phyloP scores from a whole-genome alignment of 2,888 invertebrate genomes.

The Yponomeuta evonymella region DNA sequence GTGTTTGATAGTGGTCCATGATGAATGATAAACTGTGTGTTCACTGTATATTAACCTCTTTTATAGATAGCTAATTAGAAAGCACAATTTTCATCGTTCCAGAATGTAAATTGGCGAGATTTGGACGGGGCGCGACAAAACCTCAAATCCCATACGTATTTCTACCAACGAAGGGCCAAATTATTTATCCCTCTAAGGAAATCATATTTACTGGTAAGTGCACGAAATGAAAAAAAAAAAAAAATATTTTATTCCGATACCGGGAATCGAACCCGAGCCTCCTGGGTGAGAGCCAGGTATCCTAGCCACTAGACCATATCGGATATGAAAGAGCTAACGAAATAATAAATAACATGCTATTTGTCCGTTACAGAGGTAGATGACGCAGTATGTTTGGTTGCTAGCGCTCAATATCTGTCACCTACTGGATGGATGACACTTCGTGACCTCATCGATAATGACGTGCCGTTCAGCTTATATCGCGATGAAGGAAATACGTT shows the following conservation, averaged over 20 bases:
- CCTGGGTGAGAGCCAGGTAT: slow-evolving; percentile 78
- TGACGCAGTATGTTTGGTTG: slow-evolving; percentile 89
- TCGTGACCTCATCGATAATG: slow-evolving; percentile 83
- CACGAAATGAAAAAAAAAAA: slow-evolving; percentile 1
- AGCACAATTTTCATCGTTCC: slow-evolving; percentile 38
- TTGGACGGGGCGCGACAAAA: slow-evolving; percentile 79
- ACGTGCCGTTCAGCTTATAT: slow-evolving; percentile 86
- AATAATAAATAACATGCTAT: neutral
- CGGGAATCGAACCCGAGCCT: slow-evolving; percentile 77
- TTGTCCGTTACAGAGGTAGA: slow-evolving; percentile 75
- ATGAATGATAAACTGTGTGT: neutral
- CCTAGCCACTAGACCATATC: slow-evolving; percentile 80
- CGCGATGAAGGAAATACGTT: slow-evolving; percentile 88
- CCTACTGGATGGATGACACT: slow-evolving; percentile 87
- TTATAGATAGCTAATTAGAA: too few relatives aligned
- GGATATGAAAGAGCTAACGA: slow-evolving; percentile 36
- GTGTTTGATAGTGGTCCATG: neutral
- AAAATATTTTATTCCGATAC: slow-evolving; percentile 65
- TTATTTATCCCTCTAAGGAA: slow-evolving; percentile 91
- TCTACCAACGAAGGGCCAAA: slow-evolving; percentile 88
- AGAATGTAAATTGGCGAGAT: slow-evolving; percentile 82
- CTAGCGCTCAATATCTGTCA: slow-evolving; percentile 88
- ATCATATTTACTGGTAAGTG: slow-evolving; percentile 85
- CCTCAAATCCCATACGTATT: slow-evolving; percentile 90
- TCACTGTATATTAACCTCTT: too few relatives aligned